These are phyloP conservation scores for Neocrepidodera transversa DNA, from an alignment of 2,888 invertebrate genomes.

Conservation along the genomic window DNA sequence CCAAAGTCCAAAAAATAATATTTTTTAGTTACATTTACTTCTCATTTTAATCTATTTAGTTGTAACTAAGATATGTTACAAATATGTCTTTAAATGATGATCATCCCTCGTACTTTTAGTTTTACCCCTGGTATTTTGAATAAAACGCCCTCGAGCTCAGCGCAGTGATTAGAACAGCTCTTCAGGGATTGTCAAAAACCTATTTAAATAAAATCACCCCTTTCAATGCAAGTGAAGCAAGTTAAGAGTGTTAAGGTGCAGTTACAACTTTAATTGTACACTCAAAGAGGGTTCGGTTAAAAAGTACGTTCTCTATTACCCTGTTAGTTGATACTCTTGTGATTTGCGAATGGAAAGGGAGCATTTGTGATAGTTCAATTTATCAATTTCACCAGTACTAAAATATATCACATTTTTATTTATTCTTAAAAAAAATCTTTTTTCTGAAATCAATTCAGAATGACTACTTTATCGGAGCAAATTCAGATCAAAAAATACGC, in stretches of 20 bases:
- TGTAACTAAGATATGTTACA: not conserved
- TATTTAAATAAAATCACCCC: conserved; percentile 27
- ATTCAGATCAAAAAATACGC: too few species aligned
- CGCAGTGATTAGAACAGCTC: conserved; percentile 19
- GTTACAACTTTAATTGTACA: conserved; percentile 33
- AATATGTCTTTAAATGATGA: not conserved
- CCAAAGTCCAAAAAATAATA: not conserved
- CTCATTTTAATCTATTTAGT: not conserved
- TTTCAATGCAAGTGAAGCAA: conserved; percentile 15
- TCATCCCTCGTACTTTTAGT: not conserved
- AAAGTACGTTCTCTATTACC: conserved; percentile 11
- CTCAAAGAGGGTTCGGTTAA: conserved; percentile 28
- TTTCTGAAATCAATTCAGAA: too few species aligned
- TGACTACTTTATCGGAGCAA: too few species aligned
- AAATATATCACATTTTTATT: too few species aligned
- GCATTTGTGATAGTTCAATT: conserved; percentile 4
- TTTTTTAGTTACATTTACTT: not conserved
- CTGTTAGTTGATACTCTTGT: conserved; percentile 37
- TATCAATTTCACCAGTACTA: too few species aligned
- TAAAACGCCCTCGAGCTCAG: not conserved
- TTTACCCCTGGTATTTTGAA: not conserved
- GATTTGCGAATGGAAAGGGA: conserved; percentile 2
- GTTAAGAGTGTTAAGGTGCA: conserved; percentile 32
- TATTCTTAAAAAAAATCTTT: too few species aligned
- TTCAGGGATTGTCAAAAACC: conserved; percentile 27